Conservation (phyloP, 2,797 vertebrate species). For the Dromococcyx pavoninus region DNA sequence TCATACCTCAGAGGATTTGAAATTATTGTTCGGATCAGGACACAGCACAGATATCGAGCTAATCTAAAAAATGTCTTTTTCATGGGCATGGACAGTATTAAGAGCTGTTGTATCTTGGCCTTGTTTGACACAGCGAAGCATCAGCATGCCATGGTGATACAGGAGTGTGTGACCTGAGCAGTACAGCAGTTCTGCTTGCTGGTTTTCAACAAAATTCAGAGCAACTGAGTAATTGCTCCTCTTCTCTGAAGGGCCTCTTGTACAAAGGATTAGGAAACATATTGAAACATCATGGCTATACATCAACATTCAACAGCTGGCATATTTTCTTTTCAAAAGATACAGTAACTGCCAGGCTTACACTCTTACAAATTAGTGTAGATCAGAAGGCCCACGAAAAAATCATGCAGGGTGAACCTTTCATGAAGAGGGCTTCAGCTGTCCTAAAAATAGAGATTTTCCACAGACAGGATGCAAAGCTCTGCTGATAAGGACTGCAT, state of each 20-base stretch:
- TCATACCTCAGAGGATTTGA: background rate
- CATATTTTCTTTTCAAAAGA: background rate
- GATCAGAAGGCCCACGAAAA: background rate
- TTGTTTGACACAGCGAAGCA: background rate
- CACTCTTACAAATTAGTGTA: background rate
- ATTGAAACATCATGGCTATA: background rate
- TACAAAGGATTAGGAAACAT: background rate
- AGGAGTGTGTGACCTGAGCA: background rate
- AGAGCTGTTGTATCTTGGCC: background rate
- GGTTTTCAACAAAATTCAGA: background rate
- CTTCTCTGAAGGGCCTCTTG: background rate
- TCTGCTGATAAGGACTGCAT: background rate
- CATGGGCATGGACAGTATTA: background rate
- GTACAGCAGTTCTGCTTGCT: background rate
- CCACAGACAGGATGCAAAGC: background rate
- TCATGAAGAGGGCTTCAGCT: background rate
- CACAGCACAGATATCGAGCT: background rate
- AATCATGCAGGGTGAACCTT: background rate
- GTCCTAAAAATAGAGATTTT: background rate
- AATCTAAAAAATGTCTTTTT: background rate
- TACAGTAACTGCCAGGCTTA: background rate
- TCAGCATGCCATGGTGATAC: background rate
- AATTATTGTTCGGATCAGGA: background rate
- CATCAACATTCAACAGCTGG: background rate
- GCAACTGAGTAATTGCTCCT: background rate